Evolutionary conservation across 2,113 vertebrate genomes (phyloP), one percentile per base, ranked within the genome.

Genomic region (Ornithorhynchus anatinus): DNA sequence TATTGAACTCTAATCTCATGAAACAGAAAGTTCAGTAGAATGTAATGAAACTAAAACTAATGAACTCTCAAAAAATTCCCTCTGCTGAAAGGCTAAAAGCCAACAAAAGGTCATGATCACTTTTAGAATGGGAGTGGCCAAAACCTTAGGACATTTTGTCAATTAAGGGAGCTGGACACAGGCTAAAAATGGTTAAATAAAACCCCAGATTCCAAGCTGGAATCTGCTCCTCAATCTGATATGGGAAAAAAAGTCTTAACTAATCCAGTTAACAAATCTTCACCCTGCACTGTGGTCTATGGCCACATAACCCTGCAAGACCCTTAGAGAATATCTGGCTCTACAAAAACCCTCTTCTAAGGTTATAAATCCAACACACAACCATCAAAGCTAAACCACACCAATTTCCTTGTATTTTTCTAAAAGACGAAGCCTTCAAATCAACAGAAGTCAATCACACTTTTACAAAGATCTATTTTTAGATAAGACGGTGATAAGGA

Each of bases 401-500:
- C 33, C 16, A 25, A 37, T 23, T 8, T 6, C 39, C 17, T 56
- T 36, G n/a, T 22, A 37, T 31, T 65, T 61, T 58, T 29, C 45
- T 44, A 57, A 59, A 74, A 4, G 59, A 59, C 10, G 38, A 59
- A 62, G 42, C 42, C 53, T 72, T 36, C 48, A 40, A 37, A 66
- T 45, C 23, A 52, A 22, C 59, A 56, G 38, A 51, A 76, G 74
- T 47, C 59, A 76, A 76, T 47, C 59, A 50, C 17, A 29, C 40
- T 40, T 72, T 58, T n/a, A 43, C 66, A 72, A 65, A 39, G 59
- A 60, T 52, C 31, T 19, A 60, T 54, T 73, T 67, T 71, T 68
- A 79, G 72, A 80, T 74, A 82, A 74, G 70, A 56, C 39, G 23
- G 67, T 78, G 71, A 20, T 47, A 79, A 53, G 27, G 53, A 61